These are phyloP conservation scores for Masticophis lateralis DNA, from an alignment of 2,797 vertebrate species.

Conservation along the genomic window DNA sequence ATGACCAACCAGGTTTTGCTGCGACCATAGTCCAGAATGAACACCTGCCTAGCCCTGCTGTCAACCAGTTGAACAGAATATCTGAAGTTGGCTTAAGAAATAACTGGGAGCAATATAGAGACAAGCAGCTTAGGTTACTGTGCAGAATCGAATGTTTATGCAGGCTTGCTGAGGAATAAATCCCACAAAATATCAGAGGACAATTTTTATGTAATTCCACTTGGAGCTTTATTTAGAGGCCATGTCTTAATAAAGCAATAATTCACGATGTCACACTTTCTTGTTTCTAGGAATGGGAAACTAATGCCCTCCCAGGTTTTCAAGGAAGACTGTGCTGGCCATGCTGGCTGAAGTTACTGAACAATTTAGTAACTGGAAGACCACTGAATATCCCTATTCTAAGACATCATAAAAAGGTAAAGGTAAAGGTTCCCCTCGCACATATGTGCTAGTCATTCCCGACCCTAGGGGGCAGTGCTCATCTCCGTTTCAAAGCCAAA, in stretches of 20 bases:
- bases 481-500: too few species aligned
- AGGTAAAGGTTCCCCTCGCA: too few species aligned
- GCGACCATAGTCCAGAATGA: neutral
- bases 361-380: neutral
- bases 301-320: neutral
- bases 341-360: neutral
- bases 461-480: too few species aligned
- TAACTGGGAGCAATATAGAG: neutral
- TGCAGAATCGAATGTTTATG: neutral
- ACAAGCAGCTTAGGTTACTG: neutral
- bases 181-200: neutral
- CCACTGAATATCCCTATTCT: neutral
- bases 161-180: neutral
- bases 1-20: neutral
- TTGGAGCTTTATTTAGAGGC: neutral
- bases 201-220: neutral
- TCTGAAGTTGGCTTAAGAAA: neutral
- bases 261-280: neutral
- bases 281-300: neutral
- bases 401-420: neutral
- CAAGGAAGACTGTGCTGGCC: neutral
- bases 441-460: too few species aligned
- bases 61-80: neutral
- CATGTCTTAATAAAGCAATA: neutral
- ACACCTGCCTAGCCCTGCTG: neutral